Percentiles rank a stretch among this genome's conserved stretches.
These are phyloP conservation scores for Cinclus cinclus DNA, from an alignment of 2,113 vertebrate species.

Conservation along the genomic window DNA sequence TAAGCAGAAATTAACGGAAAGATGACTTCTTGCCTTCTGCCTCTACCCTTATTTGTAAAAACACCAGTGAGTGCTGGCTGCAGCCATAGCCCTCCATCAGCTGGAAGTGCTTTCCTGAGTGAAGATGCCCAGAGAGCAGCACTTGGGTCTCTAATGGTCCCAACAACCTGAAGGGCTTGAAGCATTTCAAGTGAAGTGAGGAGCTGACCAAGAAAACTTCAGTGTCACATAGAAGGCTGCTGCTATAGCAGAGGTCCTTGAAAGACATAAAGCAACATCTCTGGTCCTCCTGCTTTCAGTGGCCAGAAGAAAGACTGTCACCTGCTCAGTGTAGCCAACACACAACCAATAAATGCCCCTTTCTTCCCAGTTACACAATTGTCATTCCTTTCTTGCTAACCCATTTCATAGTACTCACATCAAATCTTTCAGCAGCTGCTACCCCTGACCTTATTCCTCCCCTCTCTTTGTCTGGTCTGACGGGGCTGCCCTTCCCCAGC, in stretches of 20 bases:
- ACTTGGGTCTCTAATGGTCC: not conserved
- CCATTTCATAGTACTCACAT: constrained; percentile 46
- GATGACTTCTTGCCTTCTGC: not conserved
- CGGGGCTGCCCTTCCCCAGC: not conserved
- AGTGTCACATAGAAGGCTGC: not conserved
- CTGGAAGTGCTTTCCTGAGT: not conserved
- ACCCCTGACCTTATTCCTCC: not conserved
- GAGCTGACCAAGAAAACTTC: not conserved
- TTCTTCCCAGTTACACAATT: constrained; percentile 9
- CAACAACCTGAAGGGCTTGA: not conserved
- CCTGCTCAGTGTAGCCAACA: not conserved
- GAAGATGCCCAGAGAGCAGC: not conserved
- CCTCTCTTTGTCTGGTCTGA: not conserved
- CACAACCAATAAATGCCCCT: not conserved
- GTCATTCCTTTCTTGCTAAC: constrained; percentile 32
- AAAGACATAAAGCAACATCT: not conserved
- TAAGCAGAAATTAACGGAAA: not conserved
- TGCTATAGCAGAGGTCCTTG: not conserved
- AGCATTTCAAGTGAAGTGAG: not conserved
- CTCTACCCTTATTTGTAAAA: not conserved
- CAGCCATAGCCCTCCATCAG: not conserved
- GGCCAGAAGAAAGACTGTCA: constrained; percentile 3
- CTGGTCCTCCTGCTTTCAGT: not conserved
- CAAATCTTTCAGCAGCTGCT: constrained; percentile 47
- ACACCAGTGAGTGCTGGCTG: accelerated